Evolutionary conservation across 1,140 invertebrate species (phyloP).

Genomic region (Coptotermes formosanus): DNA sequence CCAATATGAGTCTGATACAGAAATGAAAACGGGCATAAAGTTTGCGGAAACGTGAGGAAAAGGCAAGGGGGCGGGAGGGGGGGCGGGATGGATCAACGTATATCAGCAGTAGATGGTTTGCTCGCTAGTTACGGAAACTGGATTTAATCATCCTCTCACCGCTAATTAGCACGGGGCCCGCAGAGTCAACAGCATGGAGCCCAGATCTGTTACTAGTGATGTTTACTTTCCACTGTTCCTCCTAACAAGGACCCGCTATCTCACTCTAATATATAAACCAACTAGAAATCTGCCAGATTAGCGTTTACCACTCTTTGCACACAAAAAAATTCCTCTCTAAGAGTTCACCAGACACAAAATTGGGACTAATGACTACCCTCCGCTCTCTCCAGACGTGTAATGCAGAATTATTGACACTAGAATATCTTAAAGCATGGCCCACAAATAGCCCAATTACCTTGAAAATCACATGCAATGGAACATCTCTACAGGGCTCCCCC

Average conservation of each 20-base stretch:
- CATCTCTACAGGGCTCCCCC: no score
- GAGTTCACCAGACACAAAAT: not conserved
- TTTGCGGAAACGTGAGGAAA: not conserved
- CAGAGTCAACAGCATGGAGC: constrained; percentile 8
- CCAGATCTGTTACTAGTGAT: constrained; percentile 13
- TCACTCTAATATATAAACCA: constrained; percentile 4
- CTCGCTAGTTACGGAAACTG: constrained; percentile 14
- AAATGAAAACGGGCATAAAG: not conserved
- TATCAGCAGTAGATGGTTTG: not conserved
- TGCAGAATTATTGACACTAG: no score
- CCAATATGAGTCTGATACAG: not conserved
- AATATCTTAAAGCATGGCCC: no score
- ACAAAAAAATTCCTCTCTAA: not conserved
- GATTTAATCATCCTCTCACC: constrained; percentile 11
- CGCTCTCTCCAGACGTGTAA: no score
- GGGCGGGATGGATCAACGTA: not conserved
- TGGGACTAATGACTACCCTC: not conserved
- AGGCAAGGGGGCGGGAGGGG: not conserved
- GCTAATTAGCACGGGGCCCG: constrained; percentile 5
- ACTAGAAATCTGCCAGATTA: constrained; percentile 19
- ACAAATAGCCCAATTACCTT: no score
- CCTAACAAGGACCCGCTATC: constrained; percentile 17
- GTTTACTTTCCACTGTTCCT: constrained; percentile 15
- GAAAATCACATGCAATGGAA: no score
- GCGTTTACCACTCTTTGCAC: constrained; percentile 10